phyloP scores from a whole-genome alignment of 2,888 invertebrate species.

The Parthenolecanium corni region DNA sequence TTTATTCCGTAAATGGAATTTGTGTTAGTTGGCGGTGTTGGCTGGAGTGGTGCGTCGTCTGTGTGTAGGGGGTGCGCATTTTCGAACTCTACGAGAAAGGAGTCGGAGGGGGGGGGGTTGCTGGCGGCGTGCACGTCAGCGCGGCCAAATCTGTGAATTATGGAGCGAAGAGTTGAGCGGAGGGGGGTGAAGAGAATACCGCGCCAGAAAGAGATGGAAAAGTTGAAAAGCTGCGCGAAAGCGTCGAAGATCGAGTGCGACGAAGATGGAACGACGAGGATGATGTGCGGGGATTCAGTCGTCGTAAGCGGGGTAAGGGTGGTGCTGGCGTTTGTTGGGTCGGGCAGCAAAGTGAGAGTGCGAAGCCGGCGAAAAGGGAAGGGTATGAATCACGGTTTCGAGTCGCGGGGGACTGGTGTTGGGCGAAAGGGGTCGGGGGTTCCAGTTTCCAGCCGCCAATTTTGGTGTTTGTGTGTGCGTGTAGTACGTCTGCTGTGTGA shows the following conservation, averaged over 20 bases:
- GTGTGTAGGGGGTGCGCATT: no score
- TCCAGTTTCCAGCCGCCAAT: no score
- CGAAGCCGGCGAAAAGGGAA: conserved; percentile 18
- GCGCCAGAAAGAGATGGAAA: neutral
- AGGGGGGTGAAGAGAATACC: neutral
- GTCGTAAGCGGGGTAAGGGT: neutral
- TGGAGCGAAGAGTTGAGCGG: no score
- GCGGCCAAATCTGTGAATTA: no score
- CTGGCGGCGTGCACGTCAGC: neutral
- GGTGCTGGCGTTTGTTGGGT: neutral
- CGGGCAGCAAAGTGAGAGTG: neutral
- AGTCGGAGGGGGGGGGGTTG: neutral
- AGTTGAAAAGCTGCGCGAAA: neutral
- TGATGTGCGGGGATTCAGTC: no score
- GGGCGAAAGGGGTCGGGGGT: no score
- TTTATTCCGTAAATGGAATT: conserved; percentile 27
- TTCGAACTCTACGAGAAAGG: neutral
- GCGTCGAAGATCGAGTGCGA: neutral
- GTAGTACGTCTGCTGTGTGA: no score
- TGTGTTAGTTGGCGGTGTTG: conserved; percentile 6
- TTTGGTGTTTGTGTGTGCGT: no score
- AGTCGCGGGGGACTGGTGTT: no score
- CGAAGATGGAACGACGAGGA: no score
- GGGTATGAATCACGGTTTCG: conserved; percentile 24
- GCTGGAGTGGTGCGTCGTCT: no score